phyloP scores from a whole-genome alignment of 2,888 invertebrate species.

The Drosophila lutescens region DNA sequence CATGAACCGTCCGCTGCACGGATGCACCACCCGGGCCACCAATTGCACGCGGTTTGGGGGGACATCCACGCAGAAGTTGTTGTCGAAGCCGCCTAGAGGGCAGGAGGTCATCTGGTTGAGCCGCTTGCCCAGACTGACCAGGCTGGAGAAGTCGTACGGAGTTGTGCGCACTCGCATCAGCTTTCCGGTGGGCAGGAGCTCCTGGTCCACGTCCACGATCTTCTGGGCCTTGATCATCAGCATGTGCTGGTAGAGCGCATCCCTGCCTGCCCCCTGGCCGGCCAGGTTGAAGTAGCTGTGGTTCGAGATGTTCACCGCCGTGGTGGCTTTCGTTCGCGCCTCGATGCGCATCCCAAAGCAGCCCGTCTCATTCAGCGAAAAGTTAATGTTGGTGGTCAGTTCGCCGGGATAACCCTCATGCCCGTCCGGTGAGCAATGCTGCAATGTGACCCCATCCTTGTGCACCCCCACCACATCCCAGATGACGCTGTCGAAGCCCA shows the following conservation, averaged over 20 bases:
- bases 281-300: constrained; percentile 96
- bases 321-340: constrained; percentile 91
- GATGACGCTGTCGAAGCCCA: constrained; percentile 92
- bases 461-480: constrained; percentile 86
- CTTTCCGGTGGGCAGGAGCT: constrained; percentile 90
- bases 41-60: constrained; percentile 84
- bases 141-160: constrained; percentile 89
- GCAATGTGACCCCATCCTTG: constrained; percentile 87
- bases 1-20: constrained; percentile 89
- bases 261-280: constrained; percentile 88
- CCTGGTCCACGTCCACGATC: constrained; percentile 89
- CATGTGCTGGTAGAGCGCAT: constrained; percentile 88
- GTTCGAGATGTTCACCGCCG: constrained; percentile 93
- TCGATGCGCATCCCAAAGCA: constrained; percentile 90
- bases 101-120: constrained; percentile 87
- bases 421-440: constrained; percentile 90
- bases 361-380: constrained; percentile 89
- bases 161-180: constrained; percentile 89
- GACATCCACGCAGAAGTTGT: constrained; percentile 60
- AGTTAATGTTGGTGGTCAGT: constrained; percentile 89
- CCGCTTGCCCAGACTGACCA: constrained; percentile 88
- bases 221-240: constrained; percentile 90
- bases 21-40: constrained; percentile 89
- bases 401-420: constrained; percentile 96
- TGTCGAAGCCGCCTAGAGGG: constrained; percentile 84